Evolutionary conservation across 2,888 invertebrate genomes (phyloP).

Genomic region (Ophion ventricosus): DNA sequence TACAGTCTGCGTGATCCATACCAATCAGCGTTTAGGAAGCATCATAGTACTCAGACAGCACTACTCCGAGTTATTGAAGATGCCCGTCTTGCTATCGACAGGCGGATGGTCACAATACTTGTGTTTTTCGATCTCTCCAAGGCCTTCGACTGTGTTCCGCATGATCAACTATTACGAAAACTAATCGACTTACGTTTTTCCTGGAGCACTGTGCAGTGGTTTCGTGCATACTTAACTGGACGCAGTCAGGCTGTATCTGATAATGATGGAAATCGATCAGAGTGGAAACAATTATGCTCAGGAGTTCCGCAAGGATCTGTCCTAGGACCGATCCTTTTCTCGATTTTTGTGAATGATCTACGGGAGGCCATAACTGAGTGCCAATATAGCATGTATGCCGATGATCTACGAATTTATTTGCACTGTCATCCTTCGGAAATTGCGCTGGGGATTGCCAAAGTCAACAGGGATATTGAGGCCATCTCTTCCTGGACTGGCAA

Average conservation of each 20-base stretch:
- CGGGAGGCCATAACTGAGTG: background rate
- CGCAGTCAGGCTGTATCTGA: background rate
- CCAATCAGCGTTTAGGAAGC: background rate
- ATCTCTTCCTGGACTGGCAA: background rate
- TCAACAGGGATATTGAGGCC: background rate
- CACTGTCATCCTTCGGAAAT: background rate
- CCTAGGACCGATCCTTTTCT: conserved; percentile 10
- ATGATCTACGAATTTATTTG: conserved; percentile 5
- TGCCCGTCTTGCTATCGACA: background rate
- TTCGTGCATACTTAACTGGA: background rate
- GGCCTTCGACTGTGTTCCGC: background rate
- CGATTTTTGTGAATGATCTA: background rate
- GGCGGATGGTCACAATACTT: too few relatives aligned
- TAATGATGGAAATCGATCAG: background rate
- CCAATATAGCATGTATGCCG: background rate
- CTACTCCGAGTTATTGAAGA: background rate
- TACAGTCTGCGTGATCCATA: background rate
- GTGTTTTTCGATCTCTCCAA: too few relatives aligned
- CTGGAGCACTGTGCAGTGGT: background rate
- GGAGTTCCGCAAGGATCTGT: conserved; percentile 22
- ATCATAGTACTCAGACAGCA: background rate
- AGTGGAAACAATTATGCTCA: background rate
- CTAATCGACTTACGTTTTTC: background rate
- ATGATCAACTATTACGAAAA: background rate
- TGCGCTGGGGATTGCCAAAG: background rate